Base-by-base conservation (phyloP, 2,113 vertebrate species). In the Platichthys stellatus region DNA sequence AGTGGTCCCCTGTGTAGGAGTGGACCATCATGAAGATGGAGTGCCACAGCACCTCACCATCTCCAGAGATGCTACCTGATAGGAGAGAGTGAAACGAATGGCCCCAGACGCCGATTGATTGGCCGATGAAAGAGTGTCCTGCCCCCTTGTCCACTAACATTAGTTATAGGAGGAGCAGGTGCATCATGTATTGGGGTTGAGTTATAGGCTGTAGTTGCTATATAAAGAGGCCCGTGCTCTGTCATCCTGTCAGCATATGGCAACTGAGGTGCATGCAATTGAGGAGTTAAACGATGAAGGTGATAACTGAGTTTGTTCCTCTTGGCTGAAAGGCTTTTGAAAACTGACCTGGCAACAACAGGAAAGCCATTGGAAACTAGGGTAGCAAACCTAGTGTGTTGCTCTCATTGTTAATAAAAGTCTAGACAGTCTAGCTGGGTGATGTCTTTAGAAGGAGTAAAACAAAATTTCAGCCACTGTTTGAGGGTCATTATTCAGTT, bases 101-200 rank as follows among this genome's bases (percentile, higher is more conserved):
- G 76, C 77, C 91, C 84, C 84, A 90, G 91, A 94, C 92, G 88
- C 79, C 69, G 69, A 92, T 93, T 91, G 89, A 92, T 77, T 89
- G 90, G 93, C 91, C 82, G 60, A 89, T 94, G 90, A 95, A 92
- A 91, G 78, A 90, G 91, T 67, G 69, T 77, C 78, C 89, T 93
- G 82, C 80, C 85, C 85, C 78, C 84, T 74, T 86, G 85, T 91
- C 90, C 80, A 88, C 66, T 82, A 69, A 87, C 88, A 85, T 93
- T 92, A 92, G 70, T 94, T 89, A 92, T 71, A 80, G 77, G 83
- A 87, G 72, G 81, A 68, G 91, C 78, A 71, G 68, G 63, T 76
- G 72, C 53, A 70, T 68, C 15, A 38, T 72, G 67, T 63, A 24
- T 61, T 45, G 23, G 40, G 62, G 71, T 56, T 78, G 57, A 65